Conservation (phyloP, 1,140 invertebrate genomes). For the Microplitis mediator region DNA sequence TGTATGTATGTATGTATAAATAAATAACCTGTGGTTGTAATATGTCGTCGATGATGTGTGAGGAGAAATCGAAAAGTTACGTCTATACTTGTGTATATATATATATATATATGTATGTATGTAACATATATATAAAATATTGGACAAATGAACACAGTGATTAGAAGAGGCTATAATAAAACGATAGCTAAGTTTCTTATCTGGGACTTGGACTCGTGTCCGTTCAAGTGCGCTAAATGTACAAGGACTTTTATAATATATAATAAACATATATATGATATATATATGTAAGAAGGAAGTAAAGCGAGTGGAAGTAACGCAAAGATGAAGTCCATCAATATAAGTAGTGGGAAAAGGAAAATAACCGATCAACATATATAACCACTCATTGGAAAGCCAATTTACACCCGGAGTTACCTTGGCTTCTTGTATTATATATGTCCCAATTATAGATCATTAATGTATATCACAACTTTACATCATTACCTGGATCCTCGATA, state of each 20-base stretch:
- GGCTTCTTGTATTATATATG: conserved; percentile 31
- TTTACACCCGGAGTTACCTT: conserved; percentile 50
- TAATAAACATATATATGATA: no score
- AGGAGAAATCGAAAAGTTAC: conserved; percentile 9
- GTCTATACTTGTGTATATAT: background rate
- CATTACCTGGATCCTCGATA: background rate
- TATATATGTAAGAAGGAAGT: no score
- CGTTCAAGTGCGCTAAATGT: background rate
- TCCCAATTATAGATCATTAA: conserved; percentile 21
- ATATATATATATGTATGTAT: background rate
- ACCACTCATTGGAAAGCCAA: conserved; percentile 54
- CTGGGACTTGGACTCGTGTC: background rate
- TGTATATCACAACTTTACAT: background rate
- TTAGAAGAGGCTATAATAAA: no score
- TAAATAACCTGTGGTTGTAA: no score
- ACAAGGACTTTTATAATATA: no score
- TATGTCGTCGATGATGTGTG: background rate
- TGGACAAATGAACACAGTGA: no score
- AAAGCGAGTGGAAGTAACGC: background rate
- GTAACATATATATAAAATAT: no score
- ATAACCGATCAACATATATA: conserved; percentile 45
- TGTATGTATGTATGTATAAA: background rate
- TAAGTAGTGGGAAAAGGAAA: background rate
- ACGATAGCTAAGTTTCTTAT: no score
- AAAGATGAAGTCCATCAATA: background rate